phyloP scores from a whole-genome alignment of 2,113 vertebrate genomes.

The Sylvilagus bachmani region DNA sequence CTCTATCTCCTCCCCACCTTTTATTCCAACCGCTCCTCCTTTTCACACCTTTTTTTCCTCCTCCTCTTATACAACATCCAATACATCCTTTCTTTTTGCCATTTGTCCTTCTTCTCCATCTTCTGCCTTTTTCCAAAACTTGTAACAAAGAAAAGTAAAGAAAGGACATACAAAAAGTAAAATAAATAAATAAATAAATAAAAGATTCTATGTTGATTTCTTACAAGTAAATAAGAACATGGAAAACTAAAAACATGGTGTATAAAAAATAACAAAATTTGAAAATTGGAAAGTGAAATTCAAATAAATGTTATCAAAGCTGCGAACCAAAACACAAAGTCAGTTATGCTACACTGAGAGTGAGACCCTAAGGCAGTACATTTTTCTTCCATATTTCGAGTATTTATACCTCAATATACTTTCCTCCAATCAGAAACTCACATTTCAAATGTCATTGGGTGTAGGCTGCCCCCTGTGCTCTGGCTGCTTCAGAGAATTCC shows the following conservation, averaged over 20 bases:
- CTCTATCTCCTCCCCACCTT: too few species aligned
- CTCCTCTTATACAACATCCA: too few species aligned
- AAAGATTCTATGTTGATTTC: conserved; percentile 53
- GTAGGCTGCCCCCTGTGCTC: background rate
- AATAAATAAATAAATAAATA: background rate
- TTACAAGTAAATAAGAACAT: conserved; percentile 27
- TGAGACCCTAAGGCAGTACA: background rate
- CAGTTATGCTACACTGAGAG: conserved; percentile 4
- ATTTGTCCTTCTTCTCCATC: background rate
- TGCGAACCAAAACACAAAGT: conserved; percentile 12
- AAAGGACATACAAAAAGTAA: background rate
- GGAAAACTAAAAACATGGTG: conserved; percentile 26
- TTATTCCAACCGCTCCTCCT: too few species aligned
- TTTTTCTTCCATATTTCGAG: conserved; percentile 10
- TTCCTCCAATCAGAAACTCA: background rate
- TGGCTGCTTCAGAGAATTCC: background rate
- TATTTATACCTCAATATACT: background rate
- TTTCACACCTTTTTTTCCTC: too few species aligned
- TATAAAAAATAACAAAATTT: conserved; percentile 51
- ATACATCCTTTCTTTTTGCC: background rate
- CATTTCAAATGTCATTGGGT: background rate
- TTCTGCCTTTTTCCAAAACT: background rate
- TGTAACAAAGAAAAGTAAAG: conserved; percentile 41
- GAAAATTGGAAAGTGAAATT: background rate
- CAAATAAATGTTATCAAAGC: conserved; percentile 39